These are phyloP conservation scores for Equus quagga DNA, from an alignment of 2,113 vertebrate species.

Conservation along the genomic window DNA sequence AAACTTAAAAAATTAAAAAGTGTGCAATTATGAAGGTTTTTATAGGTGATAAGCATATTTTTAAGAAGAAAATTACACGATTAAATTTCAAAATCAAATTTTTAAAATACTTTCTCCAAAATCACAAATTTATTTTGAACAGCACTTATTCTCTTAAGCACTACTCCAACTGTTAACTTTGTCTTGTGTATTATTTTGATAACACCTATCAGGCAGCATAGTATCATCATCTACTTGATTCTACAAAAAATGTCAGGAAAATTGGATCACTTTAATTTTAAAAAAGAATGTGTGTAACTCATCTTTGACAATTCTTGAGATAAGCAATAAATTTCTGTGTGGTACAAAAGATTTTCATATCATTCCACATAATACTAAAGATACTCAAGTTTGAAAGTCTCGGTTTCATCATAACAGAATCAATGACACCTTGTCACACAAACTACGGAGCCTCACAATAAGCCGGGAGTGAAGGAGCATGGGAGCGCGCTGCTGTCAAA, in stretches of 20 bases:
- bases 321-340: not conserved
- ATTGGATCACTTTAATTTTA: not conserved
- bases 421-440: not conserved
- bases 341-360: not conserved
- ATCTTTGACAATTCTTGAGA: not conserved
- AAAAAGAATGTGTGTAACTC: not conserved
- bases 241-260: not conserved
- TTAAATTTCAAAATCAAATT: not conserved
- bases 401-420: slow-evolving; percentile 7
- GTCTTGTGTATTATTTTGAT: not conserved
- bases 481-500: rapidly evolving
- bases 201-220: not conserved
- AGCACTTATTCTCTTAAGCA: not conserved
- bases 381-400: not conserved
- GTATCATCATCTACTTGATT: not conserved
- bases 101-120: not conserved
- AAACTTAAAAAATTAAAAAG: not conserved
- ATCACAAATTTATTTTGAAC: not conserved
- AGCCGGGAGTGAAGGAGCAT: not conserved
- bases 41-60: not conserved
- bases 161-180: not conserved
- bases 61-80: not conserved
- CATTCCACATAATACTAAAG: not conserved
- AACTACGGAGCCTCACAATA: not conserved
- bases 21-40: not conserved